phyloP scores from a whole-genome alignment of 2,113 vertebrate genomes.

The Pleuronectes platessa region DNA sequence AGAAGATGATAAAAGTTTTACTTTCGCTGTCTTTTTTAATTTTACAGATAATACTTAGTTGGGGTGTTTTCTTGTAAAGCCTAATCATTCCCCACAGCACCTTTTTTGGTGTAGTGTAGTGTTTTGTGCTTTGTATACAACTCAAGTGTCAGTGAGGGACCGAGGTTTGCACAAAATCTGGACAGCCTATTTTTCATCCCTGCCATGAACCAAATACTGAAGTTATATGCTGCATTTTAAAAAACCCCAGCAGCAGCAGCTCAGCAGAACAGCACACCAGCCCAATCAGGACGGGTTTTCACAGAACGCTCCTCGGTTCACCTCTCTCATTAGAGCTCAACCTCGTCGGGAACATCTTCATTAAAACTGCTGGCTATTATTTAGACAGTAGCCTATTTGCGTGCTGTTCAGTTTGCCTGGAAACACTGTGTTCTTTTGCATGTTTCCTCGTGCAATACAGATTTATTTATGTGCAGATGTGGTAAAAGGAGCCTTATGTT shows the following conservation, averaged over 20 bases:
- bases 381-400: neutral
- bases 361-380: neutral
- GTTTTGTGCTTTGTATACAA: slow-evolving; percentile 5
- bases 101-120: neutral
- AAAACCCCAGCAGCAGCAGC: neutral
- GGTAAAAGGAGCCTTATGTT: too few relatives aligned
- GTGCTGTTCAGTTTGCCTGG: neutral
- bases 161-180: neutral
- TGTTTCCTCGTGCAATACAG: too few relatives aligned
- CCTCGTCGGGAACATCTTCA: neutral
- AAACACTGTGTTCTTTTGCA: neutral
- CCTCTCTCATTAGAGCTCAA: slow-evolving; percentile 29
- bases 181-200: neutral
- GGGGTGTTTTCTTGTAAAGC: neutral
- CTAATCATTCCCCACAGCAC: neutral
- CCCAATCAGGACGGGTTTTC: neutral
- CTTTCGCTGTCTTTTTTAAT: neutral
- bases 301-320: neutral
- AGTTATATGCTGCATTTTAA: neutral
- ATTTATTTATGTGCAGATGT: neutral
- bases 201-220: neutral
- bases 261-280: neutral
- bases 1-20: neutral
- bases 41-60: neutral
- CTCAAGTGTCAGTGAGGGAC: neutral